Evolutionary conservation across 2,113 vertebrate species (phyloP), one percentile per base, ranked within the genome.

Genomic region (Dromas ardeola): DNA sequence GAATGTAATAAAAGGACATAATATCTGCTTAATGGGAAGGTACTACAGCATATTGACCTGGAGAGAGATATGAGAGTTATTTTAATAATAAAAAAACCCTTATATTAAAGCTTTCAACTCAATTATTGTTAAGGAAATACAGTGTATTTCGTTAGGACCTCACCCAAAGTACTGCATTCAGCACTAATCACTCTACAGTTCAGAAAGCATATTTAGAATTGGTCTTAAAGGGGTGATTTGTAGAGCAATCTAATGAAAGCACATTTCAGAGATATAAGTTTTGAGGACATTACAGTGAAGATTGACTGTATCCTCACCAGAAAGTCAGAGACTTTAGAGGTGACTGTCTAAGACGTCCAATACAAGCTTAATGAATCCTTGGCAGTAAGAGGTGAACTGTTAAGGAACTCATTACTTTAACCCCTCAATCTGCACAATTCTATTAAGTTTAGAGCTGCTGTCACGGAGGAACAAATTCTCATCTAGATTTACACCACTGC

Each of bases 1-100:
- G 95, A 98, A 98, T 98, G 96, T 97, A 98, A 98, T 98, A 98
- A 98, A 98, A 98, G 94, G 88, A 98, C 97, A 97, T 98, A 98
- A 98, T 98, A 98, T 98, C 97, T 98, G 81, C 96, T 98, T 98
- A 98, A 98, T 98, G 97, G 96, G 95, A 97, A 98, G 91, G 90
- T 97, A 97, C 97, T 97, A 96, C 92, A 97, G 95, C 93, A 97
- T 98, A 98, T 98, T 98, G 98, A 98, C 98, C 98, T 97, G 91
- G 67, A 98, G 94, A 98, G 90, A 98, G 96, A 98, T 97, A 97
- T 95, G 94, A 97, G 98, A 98, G 97, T 98, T 98, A 98, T 97
- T 98, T 98, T 98, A 98, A 98, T 98, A 98, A 98, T 96, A 93
- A 96, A 96, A 96, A 71, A 7, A 0, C 56, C 91, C 93, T 87